phyloP scores from a whole-genome alignment of 2,113 vertebrate genomes.

The Pygathrix nemaeus region DNA sequence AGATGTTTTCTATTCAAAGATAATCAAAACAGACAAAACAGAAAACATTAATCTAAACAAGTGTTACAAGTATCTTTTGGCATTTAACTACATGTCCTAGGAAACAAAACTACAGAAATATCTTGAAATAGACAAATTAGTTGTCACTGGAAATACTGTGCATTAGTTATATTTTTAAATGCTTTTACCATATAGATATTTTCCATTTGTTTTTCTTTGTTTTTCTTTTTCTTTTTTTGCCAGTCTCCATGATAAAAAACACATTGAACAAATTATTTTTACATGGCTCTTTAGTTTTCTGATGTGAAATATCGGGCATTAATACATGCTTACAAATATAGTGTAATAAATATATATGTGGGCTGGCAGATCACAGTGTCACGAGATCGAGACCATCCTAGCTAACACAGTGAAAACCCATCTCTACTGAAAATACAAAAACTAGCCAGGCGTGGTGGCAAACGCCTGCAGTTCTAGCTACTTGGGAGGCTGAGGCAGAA shows the following conservation, averaged over 20 bases:
- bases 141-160: conserved; percentile 90
- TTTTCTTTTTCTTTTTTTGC: conserved; percentile 80
- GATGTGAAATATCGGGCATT: background rate
- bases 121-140: conserved; percentile 91
- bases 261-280: background rate
- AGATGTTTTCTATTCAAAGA: conserved; percentile 91
- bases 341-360: background rate
- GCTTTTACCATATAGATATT: conserved; percentile 90
- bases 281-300: background rate
- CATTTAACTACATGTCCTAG: conserved; percentile 89
- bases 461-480: no score
- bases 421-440: no score
- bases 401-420: no score
- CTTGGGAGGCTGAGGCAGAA: no score
- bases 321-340: background rate
- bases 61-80: conserved; percentile 90
- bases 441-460: no score
- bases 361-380: no score
- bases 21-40: conserved; percentile 91
- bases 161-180: conserved; percentile 87
- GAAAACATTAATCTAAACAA: conserved; percentile 91
- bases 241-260: conserved; percentile 91
- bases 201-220: conserved; percentile 89
- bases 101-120: conserved; percentile 90
- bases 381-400: no score